Base-by-base conservation (phyloP, 2,888 invertebrate genomes). In the Habrosyne pyritoides region DNA sequence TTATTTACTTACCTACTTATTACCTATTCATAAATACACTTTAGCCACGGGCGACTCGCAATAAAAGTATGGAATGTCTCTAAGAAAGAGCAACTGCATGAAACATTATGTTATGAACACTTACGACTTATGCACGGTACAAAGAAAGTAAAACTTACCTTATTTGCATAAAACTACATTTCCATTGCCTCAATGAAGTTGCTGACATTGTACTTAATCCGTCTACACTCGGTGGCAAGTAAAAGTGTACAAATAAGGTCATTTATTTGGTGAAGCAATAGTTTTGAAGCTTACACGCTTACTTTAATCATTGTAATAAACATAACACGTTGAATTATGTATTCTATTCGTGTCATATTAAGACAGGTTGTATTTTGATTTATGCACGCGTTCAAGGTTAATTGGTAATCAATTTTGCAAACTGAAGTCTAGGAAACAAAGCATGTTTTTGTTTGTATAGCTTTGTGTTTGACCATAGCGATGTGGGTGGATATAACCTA, bases 201-300 rank as follows among this genome's bases (percentile, higher is more conserved):
- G 71, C 64, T 75, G 81, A 77, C 78, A 79, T 79, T 81, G 79
- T 75, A 64, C 76, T 77, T 76, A 75, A 78, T 78, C 67, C 69
- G 47, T 52, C 14, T 74, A 65, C 68, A 75, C 67, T 67, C 57
- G 64, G 54, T 51, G 64, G 47, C 66, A 57, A 66, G 56, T 64
- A 68, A 72, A 71, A 69, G 59, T 71, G 59, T 12, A 55, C 59
- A 47, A 46, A 54, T 60, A 52, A 69, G 63, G 71, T 57, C 61
- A 54, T 36, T 55, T 33, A n/a, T 22, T 48, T 24, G 6, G 10
- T 48, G 48, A 26, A 24, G 48, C 24, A 24, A 48, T 22, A 6
- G 14, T 49, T 14, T 22, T 24, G 14, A 50, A 28, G 18, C 28
- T 50, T 50, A 28, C 21, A 42, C 7, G 18, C 33, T n/a, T 33